Evolutionary conservation across 2,113 vertebrate genomes (phyloP), one percentile per base, ranked within the genome.

Genomic region (Carassius gibelio): DNA sequence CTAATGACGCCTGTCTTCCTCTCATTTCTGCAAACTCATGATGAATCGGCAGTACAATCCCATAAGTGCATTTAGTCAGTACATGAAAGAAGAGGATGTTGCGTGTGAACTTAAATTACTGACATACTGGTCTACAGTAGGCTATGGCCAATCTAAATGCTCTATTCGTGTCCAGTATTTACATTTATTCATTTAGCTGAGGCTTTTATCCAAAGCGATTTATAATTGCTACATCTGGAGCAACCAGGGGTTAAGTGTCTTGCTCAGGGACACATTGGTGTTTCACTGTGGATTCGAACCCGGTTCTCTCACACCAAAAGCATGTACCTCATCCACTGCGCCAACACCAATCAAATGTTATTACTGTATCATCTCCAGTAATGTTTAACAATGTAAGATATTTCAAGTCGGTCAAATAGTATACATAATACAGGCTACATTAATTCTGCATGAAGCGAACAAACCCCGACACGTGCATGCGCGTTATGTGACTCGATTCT

Each of bases 21-120:
- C 42, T 15, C 42, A 8, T 69, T 82, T 82, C 48, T 82, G 80
- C 80, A 55, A 38, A 82, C 45, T 82, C 80, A 82, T 21, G 4
- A 30, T 81, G 61, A 81, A 7, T 13, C 8, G 8, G 68, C 68
- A 19, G 30, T 14, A 26, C 5, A 64, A 30, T 34, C 59, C 59
- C 3, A 5, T 42, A 42, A 42, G 38, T 71, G 36, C 69, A 5
- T 72, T 72, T 42, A 42, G 36, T 42, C 36, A 2, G 42, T 42
- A n/a, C 19, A 19, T 42, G 36, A n/a, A 72, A 72, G 36, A 8
- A 21, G 4, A 72, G 36, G 15, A 38, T 71, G 34, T 21, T 71
- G 11, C 1, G 2, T 42, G 36, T 38, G 11, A 34, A 72, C 36
- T 42, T 71, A 3, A 36, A 57, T 36, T 13, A 21, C 26, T 36